Evolutionary conservation across 2,113 vertebrate genomes (phyloP).

Genomic region (Tringa solitaria): DNA sequence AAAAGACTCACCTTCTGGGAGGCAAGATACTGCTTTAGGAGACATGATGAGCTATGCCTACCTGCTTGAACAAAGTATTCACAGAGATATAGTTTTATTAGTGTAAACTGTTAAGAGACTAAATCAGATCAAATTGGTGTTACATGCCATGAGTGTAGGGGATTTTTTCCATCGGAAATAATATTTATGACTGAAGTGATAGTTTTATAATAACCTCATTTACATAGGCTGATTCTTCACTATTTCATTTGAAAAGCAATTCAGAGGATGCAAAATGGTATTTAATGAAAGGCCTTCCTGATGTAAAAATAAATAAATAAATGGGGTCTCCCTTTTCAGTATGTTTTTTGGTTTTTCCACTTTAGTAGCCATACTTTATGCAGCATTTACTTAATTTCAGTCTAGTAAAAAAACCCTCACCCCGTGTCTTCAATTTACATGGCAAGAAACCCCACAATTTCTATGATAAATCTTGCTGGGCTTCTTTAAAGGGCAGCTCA

Average conservation of each 20-base stretch:
- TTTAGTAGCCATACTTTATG: background rate
- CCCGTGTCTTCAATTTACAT: background rate
- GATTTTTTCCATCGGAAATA: background rate
- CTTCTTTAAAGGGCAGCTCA: background rate
- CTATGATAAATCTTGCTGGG: background rate
- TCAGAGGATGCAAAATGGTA: background rate
- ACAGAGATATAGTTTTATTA: background rate
- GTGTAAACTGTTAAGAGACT: background rate
- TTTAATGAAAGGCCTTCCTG: background rate
- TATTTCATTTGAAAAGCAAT: background rate
- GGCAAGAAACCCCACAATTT: background rate
- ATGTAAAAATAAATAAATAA: background rate
- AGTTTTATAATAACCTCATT: background rate
- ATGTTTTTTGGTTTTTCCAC: background rate
- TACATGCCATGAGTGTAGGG: background rate
- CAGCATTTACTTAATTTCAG: background rate
- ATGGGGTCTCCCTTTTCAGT: background rate
- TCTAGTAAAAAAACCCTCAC: fast-evolving
- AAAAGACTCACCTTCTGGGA: background rate
- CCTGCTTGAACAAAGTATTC: background rate
- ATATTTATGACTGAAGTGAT: background rate
- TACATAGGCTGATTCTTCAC: background rate
- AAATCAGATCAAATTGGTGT: background rate
- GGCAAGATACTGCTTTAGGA: background rate
- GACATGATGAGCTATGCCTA: background rate